A percentile compares a stretch with the other conserved stretches of the same genome.
Conservation (phyloP, 1,140 invertebrate species). For the Sitodiplosis mosellana region DNA sequence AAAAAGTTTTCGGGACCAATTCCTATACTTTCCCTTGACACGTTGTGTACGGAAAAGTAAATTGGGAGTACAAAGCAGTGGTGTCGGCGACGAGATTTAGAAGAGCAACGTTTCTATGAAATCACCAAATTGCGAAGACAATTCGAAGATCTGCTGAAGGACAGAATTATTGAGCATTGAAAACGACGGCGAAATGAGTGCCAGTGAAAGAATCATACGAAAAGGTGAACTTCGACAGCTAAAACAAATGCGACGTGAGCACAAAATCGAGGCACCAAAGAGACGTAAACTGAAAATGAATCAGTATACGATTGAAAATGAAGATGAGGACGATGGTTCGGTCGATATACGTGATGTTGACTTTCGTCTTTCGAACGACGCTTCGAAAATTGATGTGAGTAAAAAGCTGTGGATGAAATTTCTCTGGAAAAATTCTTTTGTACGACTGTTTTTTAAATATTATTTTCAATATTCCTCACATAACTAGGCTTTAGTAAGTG, state of each 20-base stretch:
- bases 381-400: slow-evolving; percentile 36
- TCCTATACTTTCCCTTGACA: too few relatives aligned
- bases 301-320: slow-evolving; percentile 29
- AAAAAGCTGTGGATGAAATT: too few relatives aligned
- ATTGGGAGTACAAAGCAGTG: slow-evolving; percentile 46
- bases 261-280: slow-evolving; percentile 35
- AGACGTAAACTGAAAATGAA: slow-evolving; percentile 53
- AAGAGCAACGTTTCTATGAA: slow-evolving; percentile 94
- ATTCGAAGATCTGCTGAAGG: slow-evolving; percentile 69
- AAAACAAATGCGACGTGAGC: slow-evolving; percentile 54
- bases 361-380: slow-evolving; percentile 59
- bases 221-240: slow-evolving; percentile 78
- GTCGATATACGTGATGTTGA: slow-evolving; percentile 86
- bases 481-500: slow-evolving; percentile 46
- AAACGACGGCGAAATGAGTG: slow-evolving; percentile 38
- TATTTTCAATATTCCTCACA: slow-evolving; percentile 2
- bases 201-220: slow-evolving; percentile 55
- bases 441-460: neutral
- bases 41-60: too few relatives aligned
- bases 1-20: too few relatives aligned
- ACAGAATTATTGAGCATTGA: slow-evolving; percentile 45
- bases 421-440: too few relatives aligned
- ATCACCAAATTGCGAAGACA: slow-evolving; percentile 82
- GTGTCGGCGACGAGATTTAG: slow-evolving; percentile 73
- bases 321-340: slow-evolving; percentile 34